Evolutionary conservation across 2,888 invertebrate genomes (phyloP), one percentile per base, ranked within the genome.

Genomic region (Anoplius nigerrimus): DNA sequence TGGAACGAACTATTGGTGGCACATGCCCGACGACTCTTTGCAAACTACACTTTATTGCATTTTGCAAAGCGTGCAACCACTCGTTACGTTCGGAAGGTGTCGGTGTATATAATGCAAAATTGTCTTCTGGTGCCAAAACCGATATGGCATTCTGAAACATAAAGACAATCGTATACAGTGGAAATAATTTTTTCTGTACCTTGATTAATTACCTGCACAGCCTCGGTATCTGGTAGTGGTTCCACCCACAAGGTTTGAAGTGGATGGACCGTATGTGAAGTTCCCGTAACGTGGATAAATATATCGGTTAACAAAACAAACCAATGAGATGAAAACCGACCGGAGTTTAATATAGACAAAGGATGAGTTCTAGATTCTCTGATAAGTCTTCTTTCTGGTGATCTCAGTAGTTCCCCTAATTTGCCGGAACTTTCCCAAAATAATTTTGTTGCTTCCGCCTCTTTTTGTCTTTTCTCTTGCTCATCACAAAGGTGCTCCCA

Each of bases 231-330:
- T n/a, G 92, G 90, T 46, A 94, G 90, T 3, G 93, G 90, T 85
- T 95, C 95, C 1, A 96, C 91, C 97, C 97, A 97, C 54, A 97
- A 87, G 0, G 94, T 94, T 71, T 92, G 91, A 72, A 97, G 89
- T 8, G 93, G 92, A 88, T 95, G 94, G 0, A 91, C 88, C 66
- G 90, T 92, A 60, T 93, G 91, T 0, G 92, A 91, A 24, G 93
- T 92, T 45, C 94, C 94, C 81, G 91, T 91, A 24, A 94, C 90
- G 83, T 96, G 95, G 64, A 96, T 92, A 72, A 97, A 93, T 63
- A 94, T 90, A 88, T 97, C 97, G 64, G 93, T 95, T 83, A 97
- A 93, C 58, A 97, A 90, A 76, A 97, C 92, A 82, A 97, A 95
- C 91, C 93, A 93, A 82, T 95, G 94, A 0, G 93, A 92, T 3